Conservation (phyloP, 2,888 invertebrate species). For the Plebejus melissa region DNA sequence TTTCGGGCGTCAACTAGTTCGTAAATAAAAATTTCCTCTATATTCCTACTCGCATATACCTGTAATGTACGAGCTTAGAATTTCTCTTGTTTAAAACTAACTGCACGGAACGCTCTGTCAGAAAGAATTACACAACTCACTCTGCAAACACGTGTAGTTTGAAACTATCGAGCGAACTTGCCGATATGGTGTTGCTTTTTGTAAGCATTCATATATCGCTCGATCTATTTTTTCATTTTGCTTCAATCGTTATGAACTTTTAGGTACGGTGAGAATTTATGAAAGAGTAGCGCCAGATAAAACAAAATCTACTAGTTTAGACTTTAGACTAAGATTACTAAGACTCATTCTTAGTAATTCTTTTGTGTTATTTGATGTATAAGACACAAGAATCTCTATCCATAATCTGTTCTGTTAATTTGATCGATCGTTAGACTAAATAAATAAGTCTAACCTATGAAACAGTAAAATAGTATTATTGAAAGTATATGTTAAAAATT, state of each 20-base stretch:
- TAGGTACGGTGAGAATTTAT: background rate
- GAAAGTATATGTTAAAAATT: too few species aligned
- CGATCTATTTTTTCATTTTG: slow-evolving; percentile 15
- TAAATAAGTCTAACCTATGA: too few species aligned
- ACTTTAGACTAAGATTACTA: too few species aligned
- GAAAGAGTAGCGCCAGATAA: background rate
- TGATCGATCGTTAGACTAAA: too few species aligned
- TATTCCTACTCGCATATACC: background rate
- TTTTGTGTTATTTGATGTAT: too few species aligned
- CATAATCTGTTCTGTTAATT: too few species aligned
- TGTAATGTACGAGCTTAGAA: slow-evolving; percentile 8
- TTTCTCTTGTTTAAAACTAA: slow-evolving; percentile 13
- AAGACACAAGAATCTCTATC: too few species aligned
- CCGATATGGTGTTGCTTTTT: slow-evolving; percentile 17
- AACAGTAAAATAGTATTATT: too few species aligned
- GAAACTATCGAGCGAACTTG: slow-evolving; percentile 20
- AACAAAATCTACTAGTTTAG: background rate
- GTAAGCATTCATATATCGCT: slow-evolving; percentile 16
- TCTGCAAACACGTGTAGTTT: slow-evolving; percentile 24
- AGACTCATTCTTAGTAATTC: too few species aligned
- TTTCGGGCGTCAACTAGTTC: background rate
- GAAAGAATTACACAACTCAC: slow-evolving; percentile 18
- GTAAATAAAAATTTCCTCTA: background rate
- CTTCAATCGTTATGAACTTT: background rate
- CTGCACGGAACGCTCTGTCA: slow-evolving; percentile 9